Evolutionary conservation across 1,140 invertebrate genomes (phyloP).

Genomic region (Temnothorax curvispinosus): DNA sequence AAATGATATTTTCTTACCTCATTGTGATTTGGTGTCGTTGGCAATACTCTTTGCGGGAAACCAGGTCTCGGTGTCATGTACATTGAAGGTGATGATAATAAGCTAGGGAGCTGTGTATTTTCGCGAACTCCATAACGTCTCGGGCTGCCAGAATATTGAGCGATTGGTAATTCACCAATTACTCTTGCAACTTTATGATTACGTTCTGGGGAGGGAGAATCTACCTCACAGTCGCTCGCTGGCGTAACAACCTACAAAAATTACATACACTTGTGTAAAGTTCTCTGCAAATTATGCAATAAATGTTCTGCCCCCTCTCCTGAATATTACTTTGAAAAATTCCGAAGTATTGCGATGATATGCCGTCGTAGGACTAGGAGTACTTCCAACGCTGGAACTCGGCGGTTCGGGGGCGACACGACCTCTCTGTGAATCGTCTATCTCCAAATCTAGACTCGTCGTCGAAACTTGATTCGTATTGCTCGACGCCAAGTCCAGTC

Average conservation of each 20-base stretch:
- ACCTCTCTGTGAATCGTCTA: constrained; percentile 77
- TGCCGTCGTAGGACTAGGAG: constrained; percentile 83
- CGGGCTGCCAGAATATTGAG: constrained; percentile 96
- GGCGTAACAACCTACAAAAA: constrained; percentile 84
- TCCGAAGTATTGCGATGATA: constrained; percentile 85
- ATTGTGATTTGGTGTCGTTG: constrained; percentile 84
- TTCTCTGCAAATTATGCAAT: no score
- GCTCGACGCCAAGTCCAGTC: constrained; percentile 79
- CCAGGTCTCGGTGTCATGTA: constrained; percentile 90
- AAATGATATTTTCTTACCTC: constrained; percentile 73
- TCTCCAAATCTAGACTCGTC: constrained; percentile 76
- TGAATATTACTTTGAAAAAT: constrained; percentile 83
- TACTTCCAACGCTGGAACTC: constrained; percentile 83
- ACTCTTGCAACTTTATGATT: constrained; percentile 90
- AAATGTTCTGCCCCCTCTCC: no score
- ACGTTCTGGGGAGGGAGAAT: constrained; percentile 85
- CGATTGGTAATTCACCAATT: constrained; percentile 95
- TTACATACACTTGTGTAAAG: constrained; percentile 18
- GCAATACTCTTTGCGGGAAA: constrained; percentile 89
- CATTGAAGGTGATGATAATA: constrained; percentile 88
- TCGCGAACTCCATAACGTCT: constrained; percentile 91
- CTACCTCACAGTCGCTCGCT: constrained; percentile 85
- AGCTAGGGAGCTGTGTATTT: constrained; percentile 87
- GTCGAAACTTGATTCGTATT: constrained; percentile 75
- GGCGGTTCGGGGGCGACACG: constrained; percentile 81